phyloP scores from a whole-genome alignment of 1,140 invertebrate genomes.

The Euwallacea fornicatus region DNA sequence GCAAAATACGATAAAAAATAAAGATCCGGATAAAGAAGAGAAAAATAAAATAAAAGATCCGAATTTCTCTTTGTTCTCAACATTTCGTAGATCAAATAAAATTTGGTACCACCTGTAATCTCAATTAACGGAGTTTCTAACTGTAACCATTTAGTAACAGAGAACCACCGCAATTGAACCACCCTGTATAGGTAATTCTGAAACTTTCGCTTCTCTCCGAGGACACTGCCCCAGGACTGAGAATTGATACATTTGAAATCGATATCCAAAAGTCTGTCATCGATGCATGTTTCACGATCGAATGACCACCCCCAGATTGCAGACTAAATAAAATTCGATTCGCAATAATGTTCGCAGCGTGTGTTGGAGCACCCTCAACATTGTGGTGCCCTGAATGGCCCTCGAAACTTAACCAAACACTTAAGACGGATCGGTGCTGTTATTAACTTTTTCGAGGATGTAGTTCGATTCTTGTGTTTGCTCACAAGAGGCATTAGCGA shows the following conservation, averaged over 20 bases:
- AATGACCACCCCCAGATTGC: slow-evolving; percentile 19
- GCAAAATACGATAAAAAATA: too few relatives aligned
- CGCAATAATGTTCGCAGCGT: slow-evolving; percentile 36
- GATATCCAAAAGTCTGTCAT: neutral
- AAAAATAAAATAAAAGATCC: too few relatives aligned
- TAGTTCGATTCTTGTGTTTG: slow-evolving; percentile 32
- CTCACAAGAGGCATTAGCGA: slow-evolving; percentile 20
- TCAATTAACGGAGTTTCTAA: too few relatives aligned
- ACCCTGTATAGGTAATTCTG: too few relatives aligned
- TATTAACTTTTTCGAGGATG: slow-evolving; percentile 33
- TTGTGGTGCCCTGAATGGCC: slow-evolving; percentile 29
- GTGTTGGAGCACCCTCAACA: slow-evolving; percentile 32
- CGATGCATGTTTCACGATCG: slow-evolving; percentile 7
- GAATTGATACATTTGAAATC: neutral
- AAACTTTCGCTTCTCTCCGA: too few relatives aligned
- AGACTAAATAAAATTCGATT: slow-evolving; percentile 11
- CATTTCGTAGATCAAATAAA: too few relatives aligned
- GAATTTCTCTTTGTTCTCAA: too few relatives aligned
- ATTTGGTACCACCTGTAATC: too few relatives aligned
- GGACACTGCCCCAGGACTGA: neutral
- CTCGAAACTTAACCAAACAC: slow-evolving; percentile 34
- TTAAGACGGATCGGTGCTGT: slow-evolving; percentile 31
- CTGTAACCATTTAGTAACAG: too few relatives aligned
- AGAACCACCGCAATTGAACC: too few relatives aligned
- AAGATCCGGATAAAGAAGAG: too few relatives aligned